Evolutionary conservation across 1,140 invertebrate species (phyloP), one percentile per base, ranked within the genome.

Genomic region (Drosophila leontia): DNA sequence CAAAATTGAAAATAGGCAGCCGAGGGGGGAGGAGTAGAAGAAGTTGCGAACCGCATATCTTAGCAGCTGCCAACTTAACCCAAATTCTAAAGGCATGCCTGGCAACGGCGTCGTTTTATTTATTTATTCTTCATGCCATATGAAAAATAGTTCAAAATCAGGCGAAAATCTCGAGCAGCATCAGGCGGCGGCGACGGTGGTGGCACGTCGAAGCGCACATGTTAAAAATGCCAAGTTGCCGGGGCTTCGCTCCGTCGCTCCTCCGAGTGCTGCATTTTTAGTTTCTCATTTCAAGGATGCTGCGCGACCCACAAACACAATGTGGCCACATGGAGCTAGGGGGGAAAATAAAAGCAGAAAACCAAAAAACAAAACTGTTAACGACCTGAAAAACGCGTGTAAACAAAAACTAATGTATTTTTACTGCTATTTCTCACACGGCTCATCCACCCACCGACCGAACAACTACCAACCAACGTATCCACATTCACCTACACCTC

Each of bases 391-490:
- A 75, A 91, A 86, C 72, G 74, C 78, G 67, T 90, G 78, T 90
- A 91, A 91, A 91, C 82, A 91, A 91, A 82, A 91, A 91, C 82
- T 91, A 91, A 91, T 87, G 84, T 90, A 80, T 90, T 90, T 85
- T 74, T 91, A 91, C 86, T 90, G 82, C 78, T 85, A 79, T 91
- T 85, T 85, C 76, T 55, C 72, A 76, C 62, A 86, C 82, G 70
- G 55, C 68, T 74, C 70, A 74, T 74, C 70, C 70, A 50, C 53
- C 71, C 13, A 53, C 41, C 48, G 17, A 62, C 48, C 60, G 41
- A 78, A 44, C 39, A 55, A 15, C 60, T 42, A 37, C 35, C 67
- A 39, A 35, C 44, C 60, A 39, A 44, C 45, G 61, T 61, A 67
- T 19, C 69, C 34, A 61, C 67, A 42, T 53, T 17, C 44, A 72